phyloP scores from a whole-genome alignment of 2,888 invertebrate species.

The Harpagoxenus sublaevis region DNA sequence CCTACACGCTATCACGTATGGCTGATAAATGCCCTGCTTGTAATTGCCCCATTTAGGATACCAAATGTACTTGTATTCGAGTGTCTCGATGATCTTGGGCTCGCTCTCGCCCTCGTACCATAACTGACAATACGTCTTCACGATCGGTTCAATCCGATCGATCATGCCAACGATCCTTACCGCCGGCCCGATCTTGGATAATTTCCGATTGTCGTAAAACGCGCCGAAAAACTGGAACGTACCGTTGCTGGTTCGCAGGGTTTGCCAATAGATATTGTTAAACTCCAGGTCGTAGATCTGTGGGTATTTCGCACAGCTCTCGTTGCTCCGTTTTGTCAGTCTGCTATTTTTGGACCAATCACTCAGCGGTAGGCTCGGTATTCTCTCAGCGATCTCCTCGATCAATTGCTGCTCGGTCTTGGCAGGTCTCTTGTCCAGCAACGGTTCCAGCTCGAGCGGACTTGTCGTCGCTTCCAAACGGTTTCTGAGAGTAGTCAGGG shows the following conservation, averaged over 20 bases:
- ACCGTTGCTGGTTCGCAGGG: conserved; percentile 93
- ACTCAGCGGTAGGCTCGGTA: conserved; percentile 94
- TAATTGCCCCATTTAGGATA: conserved; percentile 98
- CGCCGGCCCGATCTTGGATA: conserved; percentile 93
- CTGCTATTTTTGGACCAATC: conserved; percentile 94
- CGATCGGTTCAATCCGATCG: conserved; percentile 94
- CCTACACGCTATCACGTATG: conserved; percentile 95
- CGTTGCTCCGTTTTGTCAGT: conserved; percentile 85
- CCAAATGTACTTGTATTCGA: conserved; percentile 98
- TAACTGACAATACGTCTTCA: conserved; percentile 94
- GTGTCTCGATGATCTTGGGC: conserved; percentile 93
- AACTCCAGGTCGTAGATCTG: conserved; percentile 96
- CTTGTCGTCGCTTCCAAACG: conserved; percentile 84
- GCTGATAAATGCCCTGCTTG: conserved; percentile 96
- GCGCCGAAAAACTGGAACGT: conserved; percentile 96
- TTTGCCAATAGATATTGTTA: conserved; percentile 98
- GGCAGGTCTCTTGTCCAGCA: conserved; percentile 88
- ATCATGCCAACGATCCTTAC: conserved; percentile 96
- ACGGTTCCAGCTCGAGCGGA: conserved; percentile 87
- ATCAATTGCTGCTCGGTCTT: conserved; percentile 92
- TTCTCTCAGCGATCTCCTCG: conserved; percentile 92
- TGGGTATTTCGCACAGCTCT: conserved; percentile 92
- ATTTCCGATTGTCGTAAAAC: conserved; percentile 93
- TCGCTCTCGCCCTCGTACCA: conserved; percentile 95
- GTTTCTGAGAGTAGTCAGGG: conserved; percentile 80